Conservation (phyloP, 2,113 vertebrate species). For the Amphiprion ocellaris region DNA sequence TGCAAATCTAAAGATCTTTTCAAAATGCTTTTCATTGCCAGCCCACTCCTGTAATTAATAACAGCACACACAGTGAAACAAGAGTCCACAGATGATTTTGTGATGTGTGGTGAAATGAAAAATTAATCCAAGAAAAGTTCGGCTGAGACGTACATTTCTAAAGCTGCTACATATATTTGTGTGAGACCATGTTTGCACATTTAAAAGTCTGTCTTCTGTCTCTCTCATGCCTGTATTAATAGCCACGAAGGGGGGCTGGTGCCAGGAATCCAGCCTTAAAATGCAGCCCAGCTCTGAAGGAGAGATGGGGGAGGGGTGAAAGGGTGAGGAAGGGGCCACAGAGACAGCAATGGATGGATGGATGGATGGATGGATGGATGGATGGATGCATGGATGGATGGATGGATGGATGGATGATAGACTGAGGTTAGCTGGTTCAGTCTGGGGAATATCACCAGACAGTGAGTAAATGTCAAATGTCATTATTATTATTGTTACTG, state of each 20-base stretch:
- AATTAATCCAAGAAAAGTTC: background rate
- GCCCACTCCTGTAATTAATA: background rate
- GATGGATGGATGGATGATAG: too few species aligned
- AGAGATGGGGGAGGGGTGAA: conserved; percentile 47
- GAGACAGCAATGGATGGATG: background rate
- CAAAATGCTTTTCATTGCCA: background rate
- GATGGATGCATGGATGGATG: too few species aligned
- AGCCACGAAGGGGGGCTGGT: conserved; percentile 31
- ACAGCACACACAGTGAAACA: background rate
- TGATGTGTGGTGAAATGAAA: conserved; percentile 1
- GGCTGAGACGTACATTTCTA: background rate
- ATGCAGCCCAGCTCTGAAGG: conserved; percentile 13
- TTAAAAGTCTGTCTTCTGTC: conserved; percentile 23
- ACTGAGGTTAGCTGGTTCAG: background rate
- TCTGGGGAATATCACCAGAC: background rate
- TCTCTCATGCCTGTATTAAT: conserved; percentile 49
- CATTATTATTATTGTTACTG: background rate
- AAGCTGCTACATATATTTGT: background rate
- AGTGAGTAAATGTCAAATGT: background rate
- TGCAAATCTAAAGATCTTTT: background rate
- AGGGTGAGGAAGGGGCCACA: conserved; percentile 43
- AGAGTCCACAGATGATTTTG: background rate
- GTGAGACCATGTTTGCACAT: background rate
- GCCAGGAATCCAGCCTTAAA: conserved; percentile 61
- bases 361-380: background rate